These are phyloP conservation scores for Leucophenga maculata DNA, from an alignment of 2,888 invertebrate species.

Conservation along the genomic window DNA sequence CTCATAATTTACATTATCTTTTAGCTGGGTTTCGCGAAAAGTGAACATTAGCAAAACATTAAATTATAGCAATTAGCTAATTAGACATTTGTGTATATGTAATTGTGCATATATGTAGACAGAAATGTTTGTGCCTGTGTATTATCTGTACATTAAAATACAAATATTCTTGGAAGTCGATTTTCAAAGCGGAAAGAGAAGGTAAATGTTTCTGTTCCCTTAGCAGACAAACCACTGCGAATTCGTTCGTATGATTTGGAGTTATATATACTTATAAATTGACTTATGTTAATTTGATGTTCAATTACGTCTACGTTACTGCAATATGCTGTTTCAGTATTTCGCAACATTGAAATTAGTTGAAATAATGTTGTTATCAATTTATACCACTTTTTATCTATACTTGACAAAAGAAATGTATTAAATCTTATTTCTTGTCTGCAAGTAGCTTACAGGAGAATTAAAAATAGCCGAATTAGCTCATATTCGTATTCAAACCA, in stretches of 20 bases:
- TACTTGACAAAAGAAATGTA: too few relatives aligned
- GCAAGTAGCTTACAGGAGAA: too few relatives aligned
- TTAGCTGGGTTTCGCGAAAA: conserved; percentile 49
- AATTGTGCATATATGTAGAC: conserved; percentile 10
- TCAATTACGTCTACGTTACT: background rate
- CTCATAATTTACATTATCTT: background rate
- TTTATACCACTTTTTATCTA: too few relatives aligned
- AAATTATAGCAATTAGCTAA: conserved; percentile 68
- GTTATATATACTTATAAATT: conserved; percentile 44
- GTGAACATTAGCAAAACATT: conserved; percentile 60
- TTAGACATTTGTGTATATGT: conserved; percentile 54
- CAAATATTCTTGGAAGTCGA: too few relatives aligned
- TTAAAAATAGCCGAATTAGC: too few relatives aligned
- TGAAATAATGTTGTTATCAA: too few relatives aligned
- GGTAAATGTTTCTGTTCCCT: conserved; percentile 35
- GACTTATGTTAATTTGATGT: conserved; percentile 15
- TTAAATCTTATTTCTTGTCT: too few relatives aligned
- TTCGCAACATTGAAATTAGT: too few relatives aligned
- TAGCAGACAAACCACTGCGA: too few relatives aligned
- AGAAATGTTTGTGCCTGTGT: conserved; percentile 15
- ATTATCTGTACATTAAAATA: background rate
- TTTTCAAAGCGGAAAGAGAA: too few relatives aligned
- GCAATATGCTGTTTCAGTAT: too few relatives aligned
- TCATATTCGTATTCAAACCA: too few relatives aligned
- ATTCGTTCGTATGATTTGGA: background rate